Evolutionary conservation across 2,797 vertebrate genomes (phyloP), one percentile per base, ranked within the genome.

Genomic region (Clarias platycephalus): DNA sequence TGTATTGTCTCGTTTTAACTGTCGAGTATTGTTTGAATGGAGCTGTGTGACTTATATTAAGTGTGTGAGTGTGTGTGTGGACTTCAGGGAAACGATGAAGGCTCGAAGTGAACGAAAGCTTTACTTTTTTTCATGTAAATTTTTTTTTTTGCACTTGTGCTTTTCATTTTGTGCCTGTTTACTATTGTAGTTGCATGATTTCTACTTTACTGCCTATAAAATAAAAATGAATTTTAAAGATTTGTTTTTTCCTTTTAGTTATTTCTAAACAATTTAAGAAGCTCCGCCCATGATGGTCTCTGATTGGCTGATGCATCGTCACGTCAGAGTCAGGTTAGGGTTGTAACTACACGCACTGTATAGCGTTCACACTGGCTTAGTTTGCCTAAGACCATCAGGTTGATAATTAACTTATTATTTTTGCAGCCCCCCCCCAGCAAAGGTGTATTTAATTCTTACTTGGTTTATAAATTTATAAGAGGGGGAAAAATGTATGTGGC

Each of bases 81-180:
- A 4, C 12, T 85, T 88, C 70, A 82, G 84, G 83, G 80, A 84
- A 88, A 83, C 77, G 90, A 92, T 92, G 91, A 91, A 89, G 88
- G 92, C 89, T 79, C 91, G 83, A 90, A 87, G 83, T 86, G 91
- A 90, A 88, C 89, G 90, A 91, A 93, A 93, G 93, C 93, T 94
- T 95, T 94, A 94, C 93, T 92, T 88, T 88, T 86, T 84, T 78
- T 90, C 88, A 86, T 91, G 85, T 91, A 87, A 88, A 90, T 89
- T 89, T 89, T 88, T 89, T 88, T 89, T 85, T 85, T 64, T 68
- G 53, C 31, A 20, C 31, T 62, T 63, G 82, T 82, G 44, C 67
- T 80, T 55, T 75, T 74, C 37, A 76, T 64, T 80, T 55, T 70
- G 68, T 83, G 57, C 88, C 89, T 92, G 87, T 87, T 79, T 79